Base-by-base conservation (phyloP, 37 sponge, comb jelly and placozoan genomes). In the Ephydatia muelleri region DNA sequence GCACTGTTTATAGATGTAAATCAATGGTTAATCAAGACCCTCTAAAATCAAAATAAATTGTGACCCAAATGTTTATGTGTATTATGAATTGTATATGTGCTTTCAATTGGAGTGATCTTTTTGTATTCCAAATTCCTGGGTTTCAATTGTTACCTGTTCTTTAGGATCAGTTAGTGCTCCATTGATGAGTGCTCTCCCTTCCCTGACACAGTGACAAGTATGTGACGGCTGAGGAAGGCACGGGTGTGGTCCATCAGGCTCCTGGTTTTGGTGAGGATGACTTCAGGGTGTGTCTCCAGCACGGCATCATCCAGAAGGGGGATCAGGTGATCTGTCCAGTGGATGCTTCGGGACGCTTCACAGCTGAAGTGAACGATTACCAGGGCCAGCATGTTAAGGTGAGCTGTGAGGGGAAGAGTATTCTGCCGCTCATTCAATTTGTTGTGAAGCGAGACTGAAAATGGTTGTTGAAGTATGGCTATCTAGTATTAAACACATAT, bases 171-270 rank as follows among this genome's bases (percentile, higher is more conserved):
- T 43, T 4, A 43, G 47, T 4, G 4, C 4, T 43, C 47, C 47
- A 43, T 43, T 43, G 47, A n/a, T n/a, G n/a, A n/a, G n/a, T n/a
- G n/a, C 26, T 26, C 26, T 43, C 27, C 28, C 27, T 66, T 66
- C 38, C 65, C 68, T 66, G 2, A 25, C 57, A 65, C 67, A 88
- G 89, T 82, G 98, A 98, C 83, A 86, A 79, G 12, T 98, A 98
- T 75, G 99, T 98, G 34, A 94, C 99, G 13, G 66, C 87, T 19
- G 97, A 96, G 67, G 92, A 89, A 82, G 99, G 99, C 36, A 98
- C 99, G 33, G 99, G 99, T 14, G 83, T 98, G 38, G 99, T 98
- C 77, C 99, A 98, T 76, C 99, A 98, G 75, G 99, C 99, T 32
- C 99, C 99, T 34, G 96, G 93, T 0, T 98, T 98, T 87, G 84